Base-by-base conservation (phyloP, 2,797 vertebrate genomes). In the Myiothlypis coronata region DNA sequence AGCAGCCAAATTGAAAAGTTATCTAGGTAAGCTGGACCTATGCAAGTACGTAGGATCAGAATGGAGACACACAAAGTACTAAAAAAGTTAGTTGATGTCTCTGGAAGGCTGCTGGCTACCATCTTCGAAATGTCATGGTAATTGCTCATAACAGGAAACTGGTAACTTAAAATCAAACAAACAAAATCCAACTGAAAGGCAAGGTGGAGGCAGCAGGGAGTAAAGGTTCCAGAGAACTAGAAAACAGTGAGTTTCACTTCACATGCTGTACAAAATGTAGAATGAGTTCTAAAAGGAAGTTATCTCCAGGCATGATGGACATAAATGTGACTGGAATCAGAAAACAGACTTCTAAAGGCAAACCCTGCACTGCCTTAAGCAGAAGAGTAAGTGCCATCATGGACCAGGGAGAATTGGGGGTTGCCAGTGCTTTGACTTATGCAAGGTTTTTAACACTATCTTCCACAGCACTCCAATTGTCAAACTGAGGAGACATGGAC, bases 11-110 rank as follows among this genome's bases (percentile, higher is more conserved):
- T 53, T n/a, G 65, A 67, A 67, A 85, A 28, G 23, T 34, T 61
- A 13, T 13, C 43, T 35, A 80, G 30, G 59, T 52, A 83, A 93
- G 30, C 9, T 53, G 16, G 52, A 86, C 27, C 26, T 80, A 46
- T 9, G 4, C 18, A 78, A 69, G 35, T 28, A 71, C 0, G 0
- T 7, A 56, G 35, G 46, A 88, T 14, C n/a, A 83, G 46, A 61
- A 13, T 12, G 27, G 24, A 95, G 86, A 57, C 14, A 83, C 32
- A 11, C n/a, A 61, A 80, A 69, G n/a, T n/a, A 65, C 18, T 52
- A 12, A 89, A 18, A 88, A 92, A 60, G 20, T 18, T 16, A 30
- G 6, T 2, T 65, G 23, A 52, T 65, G 18, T 37, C 28, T 35
- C 41, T 56, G 41, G 41, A 90, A 85, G 32, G 20, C 17, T 60